A percentile compares a stretch with the other conserved stretches of the same genome.
Evolutionary conservation across 2,888 invertebrate genomes (phyloP).

Genomic region (Tineola bisselliella): DNA sequence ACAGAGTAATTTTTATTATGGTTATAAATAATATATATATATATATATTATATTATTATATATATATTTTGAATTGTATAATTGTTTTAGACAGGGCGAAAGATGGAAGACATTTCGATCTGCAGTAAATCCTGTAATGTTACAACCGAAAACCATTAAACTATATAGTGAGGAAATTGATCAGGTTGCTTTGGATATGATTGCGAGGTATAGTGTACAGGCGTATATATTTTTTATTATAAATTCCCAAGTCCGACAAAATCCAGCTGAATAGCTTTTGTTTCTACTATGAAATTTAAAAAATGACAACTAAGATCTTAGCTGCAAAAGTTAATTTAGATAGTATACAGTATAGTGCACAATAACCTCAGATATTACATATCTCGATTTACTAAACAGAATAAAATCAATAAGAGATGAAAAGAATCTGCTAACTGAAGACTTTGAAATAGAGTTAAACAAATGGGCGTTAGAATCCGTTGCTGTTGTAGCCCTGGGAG

Average conservation of each 20-base stretch:
- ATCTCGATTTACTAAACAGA: no score
- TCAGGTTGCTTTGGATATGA: constrained; percentile 73
- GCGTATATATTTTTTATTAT: no score
- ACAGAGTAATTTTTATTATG: constrained; percentile 23
- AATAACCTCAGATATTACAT: no score
- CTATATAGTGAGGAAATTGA: constrained; percentile 73
- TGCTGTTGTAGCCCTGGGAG: constrained; percentile 43
- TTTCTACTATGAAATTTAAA: no score
- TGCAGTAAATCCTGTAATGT: constrained; percentile 79
- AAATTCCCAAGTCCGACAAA: no score
- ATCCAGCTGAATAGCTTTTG: no score
- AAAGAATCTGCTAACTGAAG: constrained; percentile 61
- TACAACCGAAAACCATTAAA: constrained; percentile 76
- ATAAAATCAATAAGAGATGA: constrained; percentile 48
- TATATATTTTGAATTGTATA: no score
- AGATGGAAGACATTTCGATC: constrained; percentile 79
- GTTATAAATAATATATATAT: no score
- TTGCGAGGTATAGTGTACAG: constrained; percentile 56
- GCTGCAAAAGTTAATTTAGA: no score
- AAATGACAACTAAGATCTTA: no score
- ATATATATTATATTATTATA: not conserved
- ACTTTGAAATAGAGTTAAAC: constrained; percentile 65
- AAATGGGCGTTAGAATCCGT: constrained; percentile 73
- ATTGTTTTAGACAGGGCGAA: constrained; percentile 76
- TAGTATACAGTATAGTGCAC: no score